These are phyloP conservation scores for Parthenolecanium corni DNA, from an alignment of 2,888 invertebrate species.

Conservation along the genomic window DNA sequence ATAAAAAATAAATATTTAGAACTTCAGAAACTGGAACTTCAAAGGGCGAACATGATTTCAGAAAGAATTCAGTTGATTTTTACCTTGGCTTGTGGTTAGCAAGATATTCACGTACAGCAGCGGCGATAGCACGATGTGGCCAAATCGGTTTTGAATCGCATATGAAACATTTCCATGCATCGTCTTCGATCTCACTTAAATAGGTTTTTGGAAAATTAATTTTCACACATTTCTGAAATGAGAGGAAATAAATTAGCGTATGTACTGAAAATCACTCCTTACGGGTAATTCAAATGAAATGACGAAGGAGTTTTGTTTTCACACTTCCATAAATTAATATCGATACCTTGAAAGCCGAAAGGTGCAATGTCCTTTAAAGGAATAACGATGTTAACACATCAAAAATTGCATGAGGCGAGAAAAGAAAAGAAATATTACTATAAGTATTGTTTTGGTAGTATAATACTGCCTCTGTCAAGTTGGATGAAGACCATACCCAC, in stretches of 20 bases:
- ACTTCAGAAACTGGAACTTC: too few species aligned
- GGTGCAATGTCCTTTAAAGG: too few species aligned
- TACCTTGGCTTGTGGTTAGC: not conserved
- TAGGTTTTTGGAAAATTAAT: conserved; percentile 13
- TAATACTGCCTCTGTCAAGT: too few species aligned
- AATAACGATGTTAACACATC: too few species aligned
- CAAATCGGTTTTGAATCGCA: conserved; percentile 24
- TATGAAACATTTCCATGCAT: conserved; percentile 25
- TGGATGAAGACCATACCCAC: too few species aligned
- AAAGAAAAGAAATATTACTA: too few species aligned
- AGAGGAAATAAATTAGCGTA: not conserved
- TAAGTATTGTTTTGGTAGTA: too few species aligned
- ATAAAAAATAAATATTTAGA: not conserved
- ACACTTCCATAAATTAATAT: not conserved
- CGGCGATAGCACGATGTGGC: conserved; percentile 12
- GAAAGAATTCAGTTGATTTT: not conserved
- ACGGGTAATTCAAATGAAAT: not conserved
- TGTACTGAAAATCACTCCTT: too few species aligned
- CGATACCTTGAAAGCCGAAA: not conserved
- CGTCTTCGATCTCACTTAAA: conserved; percentile 9
- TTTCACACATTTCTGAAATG: conserved; percentile 14
- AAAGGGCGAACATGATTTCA: not conserved
- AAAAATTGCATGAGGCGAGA: too few species aligned
- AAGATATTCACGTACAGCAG: conserved; percentile 5
- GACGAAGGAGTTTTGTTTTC: not conserved